Conservation (phyloP, 2,113 vertebrate genomes). For the Scytalopus superciliaris region DNA sequence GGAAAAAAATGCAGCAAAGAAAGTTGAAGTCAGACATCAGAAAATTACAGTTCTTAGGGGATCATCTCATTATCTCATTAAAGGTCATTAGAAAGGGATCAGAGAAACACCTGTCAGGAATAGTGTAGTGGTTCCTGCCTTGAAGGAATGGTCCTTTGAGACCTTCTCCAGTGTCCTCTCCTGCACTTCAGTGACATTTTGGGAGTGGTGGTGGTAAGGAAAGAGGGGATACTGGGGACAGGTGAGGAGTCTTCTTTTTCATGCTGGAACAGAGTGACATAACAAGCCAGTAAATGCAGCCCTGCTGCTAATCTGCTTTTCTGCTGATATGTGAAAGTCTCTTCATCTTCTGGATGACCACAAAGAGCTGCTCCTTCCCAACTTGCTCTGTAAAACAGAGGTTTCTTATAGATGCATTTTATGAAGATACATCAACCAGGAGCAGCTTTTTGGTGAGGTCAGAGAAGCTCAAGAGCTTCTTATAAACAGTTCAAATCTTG, state of each 20-base stretch:
- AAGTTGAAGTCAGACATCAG: background rate
- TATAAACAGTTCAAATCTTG: background rate
- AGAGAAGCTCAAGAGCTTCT: background rate
- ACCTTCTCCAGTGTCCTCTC: background rate
- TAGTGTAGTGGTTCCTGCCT: background rate
- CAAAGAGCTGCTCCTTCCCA: background rate
- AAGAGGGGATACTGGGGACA: background rate
- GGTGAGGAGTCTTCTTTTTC: background rate
- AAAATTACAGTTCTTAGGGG: background rate
- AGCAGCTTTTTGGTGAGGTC: background rate
- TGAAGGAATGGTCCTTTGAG: background rate
- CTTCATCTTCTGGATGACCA: background rate
- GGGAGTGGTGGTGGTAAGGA: background rate
- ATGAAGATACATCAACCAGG: background rate
- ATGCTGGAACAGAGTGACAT: background rate
- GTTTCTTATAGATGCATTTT: background rate
- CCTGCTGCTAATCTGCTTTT: background rate
- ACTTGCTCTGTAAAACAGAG: background rate
- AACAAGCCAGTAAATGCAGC: background rate
- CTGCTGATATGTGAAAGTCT: background rate
- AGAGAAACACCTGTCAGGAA: background rate
- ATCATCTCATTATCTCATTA: background rate
- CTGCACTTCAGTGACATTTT: background rate
- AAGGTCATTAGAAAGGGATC: background rate
- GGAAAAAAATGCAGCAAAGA: background rate